Evolutionary conservation across 1,140 invertebrate species (phyloP).

Genomic region (Oscheius sp.): DNA sequence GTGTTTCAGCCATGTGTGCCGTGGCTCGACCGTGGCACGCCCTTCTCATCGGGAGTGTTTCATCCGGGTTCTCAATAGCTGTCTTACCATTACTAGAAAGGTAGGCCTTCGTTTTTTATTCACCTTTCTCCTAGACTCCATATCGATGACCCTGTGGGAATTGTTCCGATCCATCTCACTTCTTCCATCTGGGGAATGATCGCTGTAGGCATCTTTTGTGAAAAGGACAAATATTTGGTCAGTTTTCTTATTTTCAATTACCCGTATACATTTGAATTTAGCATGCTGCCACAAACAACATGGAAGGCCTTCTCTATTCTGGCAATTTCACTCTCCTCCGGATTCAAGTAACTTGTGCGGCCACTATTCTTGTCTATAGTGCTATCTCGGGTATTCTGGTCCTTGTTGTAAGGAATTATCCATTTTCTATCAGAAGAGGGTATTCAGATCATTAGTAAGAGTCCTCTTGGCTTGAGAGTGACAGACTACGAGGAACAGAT

Average conservation of each 20-base stretch:
- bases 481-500: constrained; percentile 47
- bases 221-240: constrained; percentile 73
- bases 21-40: constrained; percentile 81
- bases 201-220: constrained; percentile 84
- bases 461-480: constrained; percentile 39
- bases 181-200: constrained; percentile 72
- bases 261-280: not conserved
- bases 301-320: constrained; percentile 35
- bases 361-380: constrained; percentile 33
- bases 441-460: constrained; percentile 38
- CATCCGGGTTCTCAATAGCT: constrained; percentile 72
- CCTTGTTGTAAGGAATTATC: constrained; percentile 24
- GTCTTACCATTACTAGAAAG: constrained; percentile 73
- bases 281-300: constrained; percentile 15
- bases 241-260: not conserved
- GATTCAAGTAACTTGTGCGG: constrained; percentile 32
- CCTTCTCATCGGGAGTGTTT: constrained; percentile 76
- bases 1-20: constrained; percentile 78
- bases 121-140: constrained; percentile 44
- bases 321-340: constrained; percentile 33
- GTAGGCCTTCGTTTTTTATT: not conserved
- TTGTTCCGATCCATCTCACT: constrained; percentile 78
- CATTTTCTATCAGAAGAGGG: not conserved
- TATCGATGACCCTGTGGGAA: constrained; percentile 87
- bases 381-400: constrained; percentile 30